Percentiles rank a stretch among this genome's conserved stretches.
phyloP scores from a whole-genome alignment of 37 sponge, comb jelly and placozoan species.

The Haliclona indistincta region DNA sequence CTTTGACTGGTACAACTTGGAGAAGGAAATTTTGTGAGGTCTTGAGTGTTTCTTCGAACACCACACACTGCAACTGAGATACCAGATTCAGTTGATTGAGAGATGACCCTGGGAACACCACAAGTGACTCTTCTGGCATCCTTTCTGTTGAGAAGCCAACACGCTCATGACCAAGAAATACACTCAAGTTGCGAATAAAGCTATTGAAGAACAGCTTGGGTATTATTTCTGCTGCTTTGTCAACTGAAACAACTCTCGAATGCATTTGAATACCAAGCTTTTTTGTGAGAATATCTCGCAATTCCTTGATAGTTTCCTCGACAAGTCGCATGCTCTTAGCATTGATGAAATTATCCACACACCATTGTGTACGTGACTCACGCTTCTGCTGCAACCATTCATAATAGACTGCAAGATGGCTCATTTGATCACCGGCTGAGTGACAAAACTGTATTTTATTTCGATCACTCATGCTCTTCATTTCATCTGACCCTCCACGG shows the following conservation, averaged over 20 bases:
- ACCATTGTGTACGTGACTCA: constrained; percentile 57
- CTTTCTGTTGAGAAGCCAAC: constrained; percentile 51
- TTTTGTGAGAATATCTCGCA: constrained; percentile 15
- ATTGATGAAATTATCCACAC: constrained; percentile 68
- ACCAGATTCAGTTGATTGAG: constrained; percentile 21
- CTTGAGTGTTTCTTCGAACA: constrained; percentile 63
- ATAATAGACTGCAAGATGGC: constrained; percentile 36
- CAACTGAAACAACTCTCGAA: background rate
- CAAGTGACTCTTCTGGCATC: constrained; percentile 16
- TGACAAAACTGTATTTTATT: constrained; percentile 58
- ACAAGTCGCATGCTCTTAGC: constrained; percentile 69
- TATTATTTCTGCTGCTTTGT: constrained; percentile 27
- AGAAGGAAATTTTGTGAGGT: constrained; percentile 66
- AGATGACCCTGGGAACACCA: constrained; percentile 56
- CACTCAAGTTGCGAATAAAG: constrained; percentile 37
- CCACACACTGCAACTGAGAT: constrained; percentile 41
- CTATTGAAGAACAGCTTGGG: constrained; percentile 55
- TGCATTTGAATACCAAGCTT: constrained; percentile 5
- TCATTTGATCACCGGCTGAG: constrained; percentile 57
- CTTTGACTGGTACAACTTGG: constrained; percentile 47
- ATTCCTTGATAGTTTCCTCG: constrained; percentile 55
- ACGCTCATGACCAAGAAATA: constrained; percentile 59
- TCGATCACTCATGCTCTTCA: constrained; percentile 58
- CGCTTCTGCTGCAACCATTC: constrained; percentile 32
- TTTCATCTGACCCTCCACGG: constrained; percentile 54